Evolutionary conservation across 2,113 vertebrate genomes (phyloP).

Genomic region (Trachemys scripta): DNA sequence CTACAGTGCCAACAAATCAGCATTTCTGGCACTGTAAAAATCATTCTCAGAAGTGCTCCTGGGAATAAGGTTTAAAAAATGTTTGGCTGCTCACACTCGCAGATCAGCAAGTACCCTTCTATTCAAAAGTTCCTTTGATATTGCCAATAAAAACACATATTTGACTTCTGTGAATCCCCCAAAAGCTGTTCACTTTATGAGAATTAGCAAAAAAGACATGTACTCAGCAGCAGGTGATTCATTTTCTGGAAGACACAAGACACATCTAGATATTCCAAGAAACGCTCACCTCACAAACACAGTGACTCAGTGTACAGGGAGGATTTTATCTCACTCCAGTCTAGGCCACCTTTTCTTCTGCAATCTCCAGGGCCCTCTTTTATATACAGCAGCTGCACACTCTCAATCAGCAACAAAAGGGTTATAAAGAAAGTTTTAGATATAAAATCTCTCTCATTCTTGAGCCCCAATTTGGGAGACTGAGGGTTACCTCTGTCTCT

Average conservation of each 20-base stretch:
- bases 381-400: not conserved
- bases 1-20: conserved; percentile 18
- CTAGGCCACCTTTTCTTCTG: not conserved
- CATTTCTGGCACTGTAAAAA: conserved; percentile 50
- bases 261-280: conserved; percentile 29
- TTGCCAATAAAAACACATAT: conserved; percentile 41
- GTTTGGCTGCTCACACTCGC: not conserved
- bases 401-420: not conserved
- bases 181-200: conserved; percentile 44
- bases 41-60: conserved; percentile 42
- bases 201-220: not conserved
- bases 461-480: not conserved
- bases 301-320: conserved; percentile 53
- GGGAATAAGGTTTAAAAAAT: conserved; percentile 43
- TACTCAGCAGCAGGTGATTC: conserved; percentile 36
- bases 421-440: not conserved
- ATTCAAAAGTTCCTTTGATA: not conserved
- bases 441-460: not conserved
- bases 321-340: not conserved
- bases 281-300: not conserved
- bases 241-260: conserved; percentile 41
- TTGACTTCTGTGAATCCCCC: not conserved
- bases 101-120: conserved; percentile 9
- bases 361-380: not conserved
- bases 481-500: not conserved